Percentiles rank a stretch among this genome's conserved stretches.
These are phyloP conservation scores for Sipha flava DNA, from an alignment of 1,140 invertebrate species.

Conservation along the genomic window DNA sequence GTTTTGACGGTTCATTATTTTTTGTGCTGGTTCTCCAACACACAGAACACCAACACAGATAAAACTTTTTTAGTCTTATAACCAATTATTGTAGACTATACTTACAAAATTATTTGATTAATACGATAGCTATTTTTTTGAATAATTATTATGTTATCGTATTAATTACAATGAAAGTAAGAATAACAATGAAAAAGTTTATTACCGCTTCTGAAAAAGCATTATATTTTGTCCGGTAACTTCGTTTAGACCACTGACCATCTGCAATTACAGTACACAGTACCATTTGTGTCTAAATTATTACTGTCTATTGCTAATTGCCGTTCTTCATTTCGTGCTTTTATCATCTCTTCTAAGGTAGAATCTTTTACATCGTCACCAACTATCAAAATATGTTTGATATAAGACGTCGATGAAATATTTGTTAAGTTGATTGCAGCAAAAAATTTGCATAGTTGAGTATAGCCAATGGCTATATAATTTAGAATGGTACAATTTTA, in stretches of 20 bases:
- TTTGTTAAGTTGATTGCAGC: neutral
- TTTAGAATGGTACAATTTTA: neutral
- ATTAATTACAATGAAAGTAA: too few species aligned
- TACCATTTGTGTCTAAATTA: conserved; percentile 33
- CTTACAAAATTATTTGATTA: neutral
- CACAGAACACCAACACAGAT: conserved; percentile 41
- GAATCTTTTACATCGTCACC: neutral
- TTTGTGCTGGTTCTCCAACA: conserved; percentile 34
- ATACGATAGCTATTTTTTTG: neutral
- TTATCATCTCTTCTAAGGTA: conserved; percentile 28
- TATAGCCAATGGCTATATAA: neutral
- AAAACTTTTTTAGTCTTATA: conserved; percentile 41
- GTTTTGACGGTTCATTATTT: conserved; percentile 10
- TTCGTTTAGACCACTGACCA: conserved; percentile 40
- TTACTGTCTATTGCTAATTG: conserved; percentile 30
- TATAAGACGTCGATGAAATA: neutral
- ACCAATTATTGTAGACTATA: conserved; percentile 39
- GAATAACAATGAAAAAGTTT: too few species aligned
- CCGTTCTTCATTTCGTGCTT: conserved; percentile 35
- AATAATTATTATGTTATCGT: neutral
- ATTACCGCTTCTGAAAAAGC: conserved; percentile 39
- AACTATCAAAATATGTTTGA: neutral
- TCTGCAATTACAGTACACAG: conserved; percentile 41
- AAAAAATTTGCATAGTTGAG: neutral
- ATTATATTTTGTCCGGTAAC: conserved; percentile 40